These are phyloP conservation scores for Chloroceryle aenea DNA, from an alignment of 2,113 vertebrate genomes.

Conservation along the genomic window DNA sequence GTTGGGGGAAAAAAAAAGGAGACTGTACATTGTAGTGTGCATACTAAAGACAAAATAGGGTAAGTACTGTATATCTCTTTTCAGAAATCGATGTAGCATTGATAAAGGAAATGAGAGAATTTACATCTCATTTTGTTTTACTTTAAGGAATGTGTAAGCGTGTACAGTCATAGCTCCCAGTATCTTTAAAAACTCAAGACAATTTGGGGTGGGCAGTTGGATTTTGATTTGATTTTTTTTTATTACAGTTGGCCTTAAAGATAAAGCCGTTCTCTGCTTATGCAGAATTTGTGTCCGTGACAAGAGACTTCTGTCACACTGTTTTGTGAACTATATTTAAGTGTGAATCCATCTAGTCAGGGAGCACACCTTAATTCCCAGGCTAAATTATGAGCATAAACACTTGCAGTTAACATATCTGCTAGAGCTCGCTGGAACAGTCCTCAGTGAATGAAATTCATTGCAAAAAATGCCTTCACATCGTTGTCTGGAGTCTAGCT, in stretches of 20 bases:
- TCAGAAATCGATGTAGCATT: neutral
- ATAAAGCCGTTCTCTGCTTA: neutral
- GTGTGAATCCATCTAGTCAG: neutral
- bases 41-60: neutral
- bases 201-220: accelerated
- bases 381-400: neutral
- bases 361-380: neutral
- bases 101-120: neutral
- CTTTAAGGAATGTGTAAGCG: neutral
- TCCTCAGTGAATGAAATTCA: neutral
- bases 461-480: too few species aligned
- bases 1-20: neutral
- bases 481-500: neutral
- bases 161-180: neutral
- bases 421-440: neutral
- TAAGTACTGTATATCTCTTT: neutral
- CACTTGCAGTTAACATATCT: neutral
- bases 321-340: neutral
- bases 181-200: neutral
- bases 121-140: neutral
- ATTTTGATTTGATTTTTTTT: neutral
- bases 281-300: neutral
- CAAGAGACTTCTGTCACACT: neutral
- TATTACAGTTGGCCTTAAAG: neutral
- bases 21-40: neutral